Base-by-base conservation (phyloP, 2,888 invertebrate species). In the Dynastes tityus region DNA sequence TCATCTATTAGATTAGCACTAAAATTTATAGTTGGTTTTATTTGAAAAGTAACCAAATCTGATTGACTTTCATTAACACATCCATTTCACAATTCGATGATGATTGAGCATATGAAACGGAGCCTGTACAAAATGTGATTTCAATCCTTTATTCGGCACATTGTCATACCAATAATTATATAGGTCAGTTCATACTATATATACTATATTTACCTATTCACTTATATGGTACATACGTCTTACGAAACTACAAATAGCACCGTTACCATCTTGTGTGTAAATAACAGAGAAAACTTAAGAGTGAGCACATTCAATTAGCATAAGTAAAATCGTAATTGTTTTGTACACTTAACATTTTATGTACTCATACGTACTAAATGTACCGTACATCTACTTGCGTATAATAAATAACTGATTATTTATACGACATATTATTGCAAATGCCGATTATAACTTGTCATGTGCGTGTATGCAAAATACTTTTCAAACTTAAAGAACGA, bases 191-290 rank as follows among this genome's bases (percentile, higher is more conserved):
- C 11, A 16, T 64, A 64, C 3, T 29, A 63, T 63, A 63, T 29
- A 37, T 32, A 37, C n/a, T 64, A 32, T 64, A n/a, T 64, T 64
- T 64, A 32, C 64, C 32, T 55, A 55, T 55, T 55, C 55, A 22
- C 4, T 55, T 55, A 64, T 32, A 37, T 32, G 37, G 8, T 64
- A 40, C 32, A 11, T 64, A 40, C 32, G 6, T 8, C 64, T 64
- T 64, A 64, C 64, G 40, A 64, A 64, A 64, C 32, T 64, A 40
- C 64, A 64, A 64, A 64, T 8, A 40, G 40, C 64, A 64, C 64
- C 64, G 64, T 64, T 64, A 64, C 40, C 13, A 13, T 9, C 29
- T 5, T 3, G 32, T 55, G 64, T 55, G 64, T 40, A 40, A 64
- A 64, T 37, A 32, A 64, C 40, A 32, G 13, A 13, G 32, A 64